Conservation (phyloP, 2,113 vertebrate genomes). For the Dicerorhinus sumatrensis region DNA sequence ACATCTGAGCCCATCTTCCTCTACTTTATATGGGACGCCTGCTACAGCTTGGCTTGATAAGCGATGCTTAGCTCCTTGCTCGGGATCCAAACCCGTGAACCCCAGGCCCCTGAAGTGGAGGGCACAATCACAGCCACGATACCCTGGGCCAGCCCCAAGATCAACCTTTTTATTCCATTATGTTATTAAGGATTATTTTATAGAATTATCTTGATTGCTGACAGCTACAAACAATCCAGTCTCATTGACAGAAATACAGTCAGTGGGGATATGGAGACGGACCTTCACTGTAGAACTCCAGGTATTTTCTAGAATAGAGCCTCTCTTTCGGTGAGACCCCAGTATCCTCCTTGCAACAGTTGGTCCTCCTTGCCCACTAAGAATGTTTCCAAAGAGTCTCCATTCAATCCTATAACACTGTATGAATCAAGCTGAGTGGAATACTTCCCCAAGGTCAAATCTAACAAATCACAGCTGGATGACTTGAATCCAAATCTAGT, state of each 20-base stretch:
- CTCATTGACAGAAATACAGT: neutral
- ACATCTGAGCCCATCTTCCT: no score
- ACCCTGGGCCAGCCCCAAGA: neutral
- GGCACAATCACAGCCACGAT: no score
- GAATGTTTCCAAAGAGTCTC: neutral
- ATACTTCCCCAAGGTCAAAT: neutral
- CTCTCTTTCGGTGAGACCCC: neutral
- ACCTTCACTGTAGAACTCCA: neutral
- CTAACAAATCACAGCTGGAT: neutral
- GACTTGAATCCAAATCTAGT: neutral
- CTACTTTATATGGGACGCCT: no score
- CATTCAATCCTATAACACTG: neutral
- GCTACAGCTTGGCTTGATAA: no score
- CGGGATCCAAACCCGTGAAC: no score
- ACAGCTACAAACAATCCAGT: neutral
- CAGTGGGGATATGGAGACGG: neutral
- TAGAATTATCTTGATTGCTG: neutral
- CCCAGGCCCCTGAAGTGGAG: no score
- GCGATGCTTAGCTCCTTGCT: no score
- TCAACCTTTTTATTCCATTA: neutral
- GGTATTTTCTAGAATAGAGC: rapidly evolving
- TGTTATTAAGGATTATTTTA: neutral
- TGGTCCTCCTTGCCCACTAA: neutral
- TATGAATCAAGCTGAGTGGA: neutral
- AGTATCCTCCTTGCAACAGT: neutral